Percentiles rank a stretch among this genome's conserved stretches.
Evolutionary conservation across 2,797 vertebrate species (phyloP).

Genomic region (Phataginus tricuspis): DNA sequence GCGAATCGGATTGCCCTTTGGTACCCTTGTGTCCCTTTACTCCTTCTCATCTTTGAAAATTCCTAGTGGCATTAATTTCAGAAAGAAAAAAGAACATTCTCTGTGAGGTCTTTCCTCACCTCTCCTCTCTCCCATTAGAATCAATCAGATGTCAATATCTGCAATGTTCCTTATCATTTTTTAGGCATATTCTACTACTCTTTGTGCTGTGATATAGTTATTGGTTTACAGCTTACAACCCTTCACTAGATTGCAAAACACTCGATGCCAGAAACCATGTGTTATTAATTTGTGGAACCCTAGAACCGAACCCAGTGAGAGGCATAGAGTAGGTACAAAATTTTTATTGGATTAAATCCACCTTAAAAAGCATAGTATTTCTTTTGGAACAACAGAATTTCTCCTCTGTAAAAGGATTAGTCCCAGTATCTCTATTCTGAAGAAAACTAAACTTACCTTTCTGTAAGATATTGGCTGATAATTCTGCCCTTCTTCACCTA

Average conservation of each 20-base stretch:
- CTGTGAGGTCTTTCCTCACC: neutral
- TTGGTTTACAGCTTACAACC: neutral
- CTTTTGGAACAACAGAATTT: neutral
- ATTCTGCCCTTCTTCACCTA: neutral
- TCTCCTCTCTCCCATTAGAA: neutral
- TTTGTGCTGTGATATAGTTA: neutral
- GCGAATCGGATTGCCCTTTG: neutral
- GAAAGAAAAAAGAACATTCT: neutral
- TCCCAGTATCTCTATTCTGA: neutral
- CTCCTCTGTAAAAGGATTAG: neutral
- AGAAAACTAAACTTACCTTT: neutral
- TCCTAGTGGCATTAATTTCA: neutral
- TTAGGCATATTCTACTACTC: neutral
- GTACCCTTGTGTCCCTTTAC: neutral
- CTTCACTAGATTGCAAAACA: neutral
- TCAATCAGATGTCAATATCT: neutral
- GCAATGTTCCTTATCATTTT: neutral
- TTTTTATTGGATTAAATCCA: neutral
- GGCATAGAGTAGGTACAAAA: neutral
- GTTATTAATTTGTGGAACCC: neutral
- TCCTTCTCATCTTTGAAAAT: neutral
- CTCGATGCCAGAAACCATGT: neutral
- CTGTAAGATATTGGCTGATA: neutral
- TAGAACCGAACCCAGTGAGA: neutral
- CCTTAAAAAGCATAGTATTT: neutral